These are phyloP conservation scores for Cynopterus brachyotis DNA, from an alignment of 2,113 vertebrate species.

Conservation along the genomic window DNA sequence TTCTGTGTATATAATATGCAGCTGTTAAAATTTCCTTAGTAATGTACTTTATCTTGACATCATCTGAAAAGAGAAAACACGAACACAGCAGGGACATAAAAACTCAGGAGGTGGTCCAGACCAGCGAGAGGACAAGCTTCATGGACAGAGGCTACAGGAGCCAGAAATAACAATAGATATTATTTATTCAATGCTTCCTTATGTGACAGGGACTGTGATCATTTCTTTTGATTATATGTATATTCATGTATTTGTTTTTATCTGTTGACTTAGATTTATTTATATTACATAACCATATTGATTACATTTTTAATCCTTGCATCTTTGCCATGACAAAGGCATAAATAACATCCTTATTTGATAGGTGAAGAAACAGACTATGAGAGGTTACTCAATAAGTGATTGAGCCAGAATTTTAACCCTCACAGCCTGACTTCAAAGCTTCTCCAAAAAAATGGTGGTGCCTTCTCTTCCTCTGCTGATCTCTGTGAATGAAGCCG, in stretches of 20 bases:
- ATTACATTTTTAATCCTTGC: not conserved
- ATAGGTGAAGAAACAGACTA: not conserved
- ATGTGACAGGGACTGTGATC: not conserved
- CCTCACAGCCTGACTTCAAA: not conserved
- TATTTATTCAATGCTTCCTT: not conserved
- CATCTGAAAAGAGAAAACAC: not conserved
- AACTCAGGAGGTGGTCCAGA: not conserved
- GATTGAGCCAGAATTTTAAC: not conserved
- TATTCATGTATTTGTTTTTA: not conserved
- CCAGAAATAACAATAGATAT: not conserved
- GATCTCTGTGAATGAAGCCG: not conserved
- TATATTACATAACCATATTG: not conserved
- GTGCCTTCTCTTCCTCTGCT: not conserved
- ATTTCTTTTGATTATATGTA: not conserved
- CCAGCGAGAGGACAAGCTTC: not conserved
- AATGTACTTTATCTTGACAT: not conserved
- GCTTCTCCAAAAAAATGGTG: not conserved
- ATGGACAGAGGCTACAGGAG: not conserved
- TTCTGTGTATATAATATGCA: not conserved
- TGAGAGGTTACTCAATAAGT: not conserved
- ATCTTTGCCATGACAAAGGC: not conserved
- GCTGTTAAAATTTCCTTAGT: not conserved
- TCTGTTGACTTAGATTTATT: not conserved
- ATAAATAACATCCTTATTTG: not conserved
- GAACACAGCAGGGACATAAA: not conserved